These are phyloP conservation scores for Maniola jurtina DNA, from an alignment of 1,140 invertebrate genomes.

Conservation along the genomic window DNA sequence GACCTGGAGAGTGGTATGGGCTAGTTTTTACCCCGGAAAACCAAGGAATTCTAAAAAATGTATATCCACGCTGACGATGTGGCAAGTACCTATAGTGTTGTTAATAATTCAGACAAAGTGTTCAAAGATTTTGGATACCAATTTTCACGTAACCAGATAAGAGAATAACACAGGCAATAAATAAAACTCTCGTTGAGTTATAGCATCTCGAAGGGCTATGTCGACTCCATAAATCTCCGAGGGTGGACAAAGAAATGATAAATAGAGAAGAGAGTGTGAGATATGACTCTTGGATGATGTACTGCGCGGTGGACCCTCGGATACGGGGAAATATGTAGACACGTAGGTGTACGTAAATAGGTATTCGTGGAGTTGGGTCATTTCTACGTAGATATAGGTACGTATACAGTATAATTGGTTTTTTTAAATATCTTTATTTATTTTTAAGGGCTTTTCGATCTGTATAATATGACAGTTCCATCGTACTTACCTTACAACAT, in stretches of 20 bases:
- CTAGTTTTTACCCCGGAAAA: too few relatives aligned
- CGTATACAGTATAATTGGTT: too few relatives aligned
- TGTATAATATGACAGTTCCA: too few relatives aligned
- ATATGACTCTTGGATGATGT: slow-evolving; percentile 43
- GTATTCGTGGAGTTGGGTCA: not conserved
- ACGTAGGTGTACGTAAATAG: not conserved
- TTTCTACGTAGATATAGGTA: too few relatives aligned
- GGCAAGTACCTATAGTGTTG: too few relatives aligned
- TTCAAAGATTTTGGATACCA: not conserved
- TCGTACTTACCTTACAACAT: too few relatives aligned
- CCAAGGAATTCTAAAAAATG: too few relatives aligned
- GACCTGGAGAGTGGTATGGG: too few relatives aligned
- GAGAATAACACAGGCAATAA: slow-evolving; percentile 38
- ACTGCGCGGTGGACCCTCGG: slow-evolving; percentile 37
- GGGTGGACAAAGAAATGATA: slow-evolving; percentile 61
- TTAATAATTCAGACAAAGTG: not conserved
- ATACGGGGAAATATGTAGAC: not conserved
- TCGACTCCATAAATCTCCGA: slow-evolving; percentile 45
- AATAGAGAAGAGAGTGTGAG: slow-evolving; percentile 46
- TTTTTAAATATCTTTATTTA: too few relatives aligned
- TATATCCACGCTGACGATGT: too few relatives aligned
- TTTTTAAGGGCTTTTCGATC: too few relatives aligned
- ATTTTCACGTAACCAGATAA: slow-evolving; percentile 27
- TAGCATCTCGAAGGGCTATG: slow-evolving; percentile 39
- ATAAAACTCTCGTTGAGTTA: slow-evolving; percentile 42